These are phyloP conservation scores for Syngnathoides biaculeatus DNA, from an alignment of 2,113 vertebrate species.

Conservation along the genomic window DNA sequence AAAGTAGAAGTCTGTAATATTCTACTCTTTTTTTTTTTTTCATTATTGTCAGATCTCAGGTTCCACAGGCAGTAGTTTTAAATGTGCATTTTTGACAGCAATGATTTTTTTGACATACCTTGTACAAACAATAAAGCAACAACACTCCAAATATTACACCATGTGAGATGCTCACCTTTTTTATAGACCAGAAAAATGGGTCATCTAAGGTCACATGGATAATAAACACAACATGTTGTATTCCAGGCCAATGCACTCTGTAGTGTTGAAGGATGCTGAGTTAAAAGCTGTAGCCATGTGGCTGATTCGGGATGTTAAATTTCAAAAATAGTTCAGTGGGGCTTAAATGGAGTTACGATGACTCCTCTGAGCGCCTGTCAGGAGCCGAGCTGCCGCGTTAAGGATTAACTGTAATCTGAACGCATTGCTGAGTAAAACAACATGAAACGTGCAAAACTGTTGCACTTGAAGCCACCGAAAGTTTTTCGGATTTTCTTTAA, in stretches of 20 bases:
- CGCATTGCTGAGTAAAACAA: conserved; percentile 33
- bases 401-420: conserved; percentile 59
- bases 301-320: conserved; percentile 42
- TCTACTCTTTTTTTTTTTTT: too few species aligned
- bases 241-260: too few species aligned
- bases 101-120: neutral
- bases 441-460: neutral
- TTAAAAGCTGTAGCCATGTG: conserved; percentile 32
- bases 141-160: neutral
- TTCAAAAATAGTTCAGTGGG: conserved; percentile 21
- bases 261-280: neutral
- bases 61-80: neutral
- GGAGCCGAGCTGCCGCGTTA: conserved; percentile 38
- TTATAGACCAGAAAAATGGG: neutral
- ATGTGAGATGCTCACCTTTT: neutral
- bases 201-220: neutral
- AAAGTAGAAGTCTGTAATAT: neutral
- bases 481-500: neutral
- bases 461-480: neutral
- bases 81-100: neutral
- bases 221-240: neutral
- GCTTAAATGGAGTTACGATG: conserved; percentile 38
- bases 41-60: too few species aligned
- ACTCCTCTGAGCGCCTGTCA: conserved; percentile 39
- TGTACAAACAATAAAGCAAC: neutral